These are phyloP conservation scores for Drosophila dunni DNA, from an alignment of 1,140 invertebrate species.

Conservation along the genomic window DNA sequence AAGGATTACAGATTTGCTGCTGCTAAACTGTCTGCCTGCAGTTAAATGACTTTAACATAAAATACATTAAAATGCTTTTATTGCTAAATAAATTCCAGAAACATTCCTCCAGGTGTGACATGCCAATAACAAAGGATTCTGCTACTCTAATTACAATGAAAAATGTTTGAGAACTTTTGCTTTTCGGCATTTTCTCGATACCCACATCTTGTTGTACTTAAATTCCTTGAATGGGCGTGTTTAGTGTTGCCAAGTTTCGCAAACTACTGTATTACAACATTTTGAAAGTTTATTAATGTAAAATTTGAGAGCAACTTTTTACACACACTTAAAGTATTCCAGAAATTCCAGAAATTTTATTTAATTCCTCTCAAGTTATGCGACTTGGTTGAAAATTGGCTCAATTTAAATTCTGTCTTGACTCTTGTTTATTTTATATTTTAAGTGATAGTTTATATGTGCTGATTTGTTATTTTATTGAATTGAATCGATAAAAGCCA, in stretches of 20 bases:
- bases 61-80: too few species aligned
- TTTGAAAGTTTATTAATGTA: background rate
- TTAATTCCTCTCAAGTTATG: background rate
- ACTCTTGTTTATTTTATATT: conserved; percentile 16
- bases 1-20: background rate
- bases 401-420: background rate
- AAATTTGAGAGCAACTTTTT: background rate
- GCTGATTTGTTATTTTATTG: conserved; percentile 37
- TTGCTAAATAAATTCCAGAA: too few species aligned
- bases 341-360: background rate
- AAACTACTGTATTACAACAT: conserved; percentile 10
- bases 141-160: background rate
- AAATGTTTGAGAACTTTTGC: background rate
- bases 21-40: background rate
- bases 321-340: background rate
- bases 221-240: background rate
- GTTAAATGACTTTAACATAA: background rate
- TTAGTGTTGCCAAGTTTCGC: background rate
- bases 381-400: background rate
- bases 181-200: background rate
- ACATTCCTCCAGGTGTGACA: too few species aligned
- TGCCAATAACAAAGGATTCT: too few species aligned
- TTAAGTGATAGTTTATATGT: background rate
- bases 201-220: background rate
- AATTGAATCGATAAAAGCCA: conserved; percentile 68